phyloP scores from a whole-genome alignment of 2,797 vertebrate species.

The Pampus argenteus region DNA sequence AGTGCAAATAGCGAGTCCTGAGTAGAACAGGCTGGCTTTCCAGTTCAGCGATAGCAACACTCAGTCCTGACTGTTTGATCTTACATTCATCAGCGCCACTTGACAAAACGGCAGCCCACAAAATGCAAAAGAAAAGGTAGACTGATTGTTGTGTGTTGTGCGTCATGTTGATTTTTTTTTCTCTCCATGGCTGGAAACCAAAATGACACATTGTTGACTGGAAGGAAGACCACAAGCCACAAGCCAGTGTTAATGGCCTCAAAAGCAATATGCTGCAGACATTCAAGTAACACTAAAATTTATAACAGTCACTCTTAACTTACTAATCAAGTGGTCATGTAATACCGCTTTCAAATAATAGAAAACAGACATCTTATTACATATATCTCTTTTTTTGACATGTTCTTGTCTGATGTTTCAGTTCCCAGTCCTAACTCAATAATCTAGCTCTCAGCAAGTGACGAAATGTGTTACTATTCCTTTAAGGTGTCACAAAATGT shows the following conservation, averaged over 20 bases:
- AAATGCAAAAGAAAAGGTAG: constrained; percentile 40
- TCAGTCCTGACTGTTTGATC: constrained; percentile 50
- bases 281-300: constrained; percentile 40
- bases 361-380: constrained; percentile 9
- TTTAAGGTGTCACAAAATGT: background rate
- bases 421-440: background rate
- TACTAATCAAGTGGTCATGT: constrained; percentile 30
- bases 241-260: constrained; percentile 61
- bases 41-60: constrained; percentile 35
- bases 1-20: constrained; percentile 42
- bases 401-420: background rate
- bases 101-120: constrained; percentile 57
- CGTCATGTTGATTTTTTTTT: constrained; percentile 36
- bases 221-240: constrained; percentile 64
- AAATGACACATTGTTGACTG: constrained; percentile 64
- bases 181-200: constrained; percentile 58
- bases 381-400: background rate
- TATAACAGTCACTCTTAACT: constrained; percentile 24
- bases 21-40: constrained; percentile 33
- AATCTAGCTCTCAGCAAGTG: too few species aligned
- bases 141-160: constrained; percentile 31
- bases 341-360: constrained; percentile 12
- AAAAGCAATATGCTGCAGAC: constrained; percentile 45
- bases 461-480: background rate
- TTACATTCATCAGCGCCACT: constrained; percentile 55